Conservation (phyloP, 1,140 invertebrate genomes). For the Ooceraea biroi region DNA sequence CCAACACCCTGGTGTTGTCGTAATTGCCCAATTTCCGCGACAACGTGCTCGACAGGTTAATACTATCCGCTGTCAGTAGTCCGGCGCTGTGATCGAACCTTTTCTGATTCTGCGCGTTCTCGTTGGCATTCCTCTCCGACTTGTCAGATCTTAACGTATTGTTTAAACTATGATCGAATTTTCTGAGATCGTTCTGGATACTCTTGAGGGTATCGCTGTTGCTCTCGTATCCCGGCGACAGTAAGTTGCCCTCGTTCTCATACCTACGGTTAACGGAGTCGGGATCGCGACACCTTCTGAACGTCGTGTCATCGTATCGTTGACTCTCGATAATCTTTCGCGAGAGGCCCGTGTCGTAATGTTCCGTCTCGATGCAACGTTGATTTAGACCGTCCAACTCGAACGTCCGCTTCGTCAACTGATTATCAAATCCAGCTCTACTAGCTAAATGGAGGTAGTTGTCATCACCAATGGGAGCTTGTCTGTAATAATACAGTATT, state of each 20-base stretch:
- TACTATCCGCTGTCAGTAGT: slow-evolving; percentile 74
- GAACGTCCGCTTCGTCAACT: slow-evolving; percentile 78
- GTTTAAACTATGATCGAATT: slow-evolving; percentile 81
- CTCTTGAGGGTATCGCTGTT: slow-evolving; percentile 79
- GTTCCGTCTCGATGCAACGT: slow-evolving; percentile 75
- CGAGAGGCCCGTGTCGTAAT: slow-evolving; percentile 73
- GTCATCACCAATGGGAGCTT: slow-evolving; percentile 95
- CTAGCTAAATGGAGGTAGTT: slow-evolving; percentile 91
- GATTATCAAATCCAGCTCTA: slow-evolving; percentile 85
- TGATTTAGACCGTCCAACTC: slow-evolving; percentile 78
- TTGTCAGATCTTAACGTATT: slow-evolving; percentile 81
- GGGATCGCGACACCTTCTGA: slow-evolving; percentile 79
- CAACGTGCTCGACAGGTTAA: slow-evolving; percentile 78
- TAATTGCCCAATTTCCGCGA: slow-evolving; percentile 80
- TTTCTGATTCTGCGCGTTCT: slow-evolving; percentile 80
- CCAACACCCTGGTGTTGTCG: slow-evolving; percentile 79
- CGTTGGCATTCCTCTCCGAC: slow-evolving; percentile 79
- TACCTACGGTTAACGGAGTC: slow-evolving; percentile 81
- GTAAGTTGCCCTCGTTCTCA: slow-evolving; percentile 81
- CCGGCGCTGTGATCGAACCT: slow-evolving; percentile 66
- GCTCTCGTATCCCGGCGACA: slow-evolving; percentile 78
- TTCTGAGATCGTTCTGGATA: slow-evolving; percentile 83
- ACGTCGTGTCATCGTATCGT: slow-evolving; percentile 75
- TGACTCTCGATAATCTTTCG: slow-evolving; percentile 77
- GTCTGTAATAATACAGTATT: slow-evolving; percentile 86